These are phyloP conservation scores for Drosophila tanythrix DNA, from an alignment of 2,888 invertebrate genomes.

Conservation along the genomic window DNA sequence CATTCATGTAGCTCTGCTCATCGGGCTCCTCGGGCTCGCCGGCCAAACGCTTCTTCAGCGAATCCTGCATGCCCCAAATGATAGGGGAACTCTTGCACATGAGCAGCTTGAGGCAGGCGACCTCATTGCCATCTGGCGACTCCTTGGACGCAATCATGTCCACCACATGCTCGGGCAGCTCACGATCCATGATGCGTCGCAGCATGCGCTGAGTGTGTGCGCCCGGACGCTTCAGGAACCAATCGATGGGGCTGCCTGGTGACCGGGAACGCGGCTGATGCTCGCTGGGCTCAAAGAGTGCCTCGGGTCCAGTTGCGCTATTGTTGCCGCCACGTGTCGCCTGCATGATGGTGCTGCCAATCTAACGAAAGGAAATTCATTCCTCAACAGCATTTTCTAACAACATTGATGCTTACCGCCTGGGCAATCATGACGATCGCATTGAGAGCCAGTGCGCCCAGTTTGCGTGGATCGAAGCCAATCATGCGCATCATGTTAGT, in stretches of 20 bases:
- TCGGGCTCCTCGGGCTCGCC: slow-evolving; percentile 65
- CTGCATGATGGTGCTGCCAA: slow-evolving; percentile 80
- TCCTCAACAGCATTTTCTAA: neutral
- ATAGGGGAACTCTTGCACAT: slow-evolving; percentile 92
- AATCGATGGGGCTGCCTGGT: slow-evolving; percentile 86
- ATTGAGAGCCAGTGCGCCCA: slow-evolving; percentile 93
- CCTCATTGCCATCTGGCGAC: slow-evolving; percentile 86
- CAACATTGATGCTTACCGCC: slow-evolving; percentile 87
- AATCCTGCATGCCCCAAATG: slow-evolving; percentile 91
- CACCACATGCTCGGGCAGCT: slow-evolving; percentile 88
- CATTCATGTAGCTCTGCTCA: slow-evolving; percentile 56
- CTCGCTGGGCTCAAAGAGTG: slow-evolving; percentile 59
- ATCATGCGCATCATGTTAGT: slow-evolving; percentile 88
- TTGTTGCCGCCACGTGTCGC: slow-evolving; percentile 48
- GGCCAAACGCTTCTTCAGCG: slow-evolving; percentile 84
- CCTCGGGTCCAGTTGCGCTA: slow-evolving; percentile 69
- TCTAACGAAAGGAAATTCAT: slow-evolving; percentile 15
- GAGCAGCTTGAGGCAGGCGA: slow-evolving; percentile 89
- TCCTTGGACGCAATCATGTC: slow-evolving; percentile 87
- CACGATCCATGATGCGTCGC: slow-evolving; percentile 87
- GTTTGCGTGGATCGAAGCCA: slow-evolving; percentile 91
- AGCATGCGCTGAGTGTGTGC: slow-evolving; percentile 86
- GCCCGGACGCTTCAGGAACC: slow-evolving; percentile 88
- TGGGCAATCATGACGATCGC: slow-evolving; percentile 93
- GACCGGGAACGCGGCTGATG: slow-evolving; percentile 76